A percentile compares a stretch with the other conserved stretches of the same genome.
Conservation (phyloP, 2,113 vertebrate species). For the Lucifuga dentata region DNA sequence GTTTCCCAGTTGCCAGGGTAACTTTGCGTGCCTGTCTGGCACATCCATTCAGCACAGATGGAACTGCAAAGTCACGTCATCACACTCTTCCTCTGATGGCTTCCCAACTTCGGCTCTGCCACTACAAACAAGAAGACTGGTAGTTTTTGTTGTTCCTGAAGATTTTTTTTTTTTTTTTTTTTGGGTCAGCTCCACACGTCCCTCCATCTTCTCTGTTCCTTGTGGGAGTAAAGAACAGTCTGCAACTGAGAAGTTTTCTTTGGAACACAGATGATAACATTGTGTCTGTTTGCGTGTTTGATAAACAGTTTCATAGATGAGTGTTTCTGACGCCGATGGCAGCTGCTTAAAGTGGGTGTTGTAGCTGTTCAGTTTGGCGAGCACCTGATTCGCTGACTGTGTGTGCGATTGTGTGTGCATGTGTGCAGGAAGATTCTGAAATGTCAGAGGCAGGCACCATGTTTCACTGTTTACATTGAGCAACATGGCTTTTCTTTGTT, state of each 20-base stretch:
- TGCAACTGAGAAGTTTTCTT: constrained; percentile 21
- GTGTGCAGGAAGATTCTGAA: constrained; percentile 36
- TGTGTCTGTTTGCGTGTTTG: constrained; percentile 3
- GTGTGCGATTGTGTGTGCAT: constrained; percentile 21
- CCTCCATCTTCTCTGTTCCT: constrained; percentile 2
- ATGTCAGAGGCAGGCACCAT: constrained; percentile 18
- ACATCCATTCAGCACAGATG: constrained; percentile 70
- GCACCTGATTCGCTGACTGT: constrained; percentile 39
- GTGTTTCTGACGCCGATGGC: constrained; percentile 41
- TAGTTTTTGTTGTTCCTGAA: neutral
- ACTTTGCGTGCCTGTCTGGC: constrained; percentile 62
- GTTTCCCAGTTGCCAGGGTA: constrained; percentile 67
- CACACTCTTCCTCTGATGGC: constrained; percentile 51
- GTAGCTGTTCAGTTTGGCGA: constrained; percentile 31
- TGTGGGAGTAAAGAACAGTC: neutral
- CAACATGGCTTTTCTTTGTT: constrained; percentile 10
- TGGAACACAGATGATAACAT: constrained; percentile 20
- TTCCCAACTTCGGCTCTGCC: constrained; percentile 15
- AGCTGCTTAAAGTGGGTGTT: constrained; percentile 50
- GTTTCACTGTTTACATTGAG: constrained; percentile 7
- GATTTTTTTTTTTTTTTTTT: neutral
- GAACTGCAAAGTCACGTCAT: constrained; percentile 69
- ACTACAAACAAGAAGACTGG: constrained; percentile 11
- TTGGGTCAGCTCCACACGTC: neutral
- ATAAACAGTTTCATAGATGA: constrained; percentile 7